Evolutionary conservation across 2,113 vertebrate genomes (phyloP).

Genomic region (Pelusios castaneus): DNA sequence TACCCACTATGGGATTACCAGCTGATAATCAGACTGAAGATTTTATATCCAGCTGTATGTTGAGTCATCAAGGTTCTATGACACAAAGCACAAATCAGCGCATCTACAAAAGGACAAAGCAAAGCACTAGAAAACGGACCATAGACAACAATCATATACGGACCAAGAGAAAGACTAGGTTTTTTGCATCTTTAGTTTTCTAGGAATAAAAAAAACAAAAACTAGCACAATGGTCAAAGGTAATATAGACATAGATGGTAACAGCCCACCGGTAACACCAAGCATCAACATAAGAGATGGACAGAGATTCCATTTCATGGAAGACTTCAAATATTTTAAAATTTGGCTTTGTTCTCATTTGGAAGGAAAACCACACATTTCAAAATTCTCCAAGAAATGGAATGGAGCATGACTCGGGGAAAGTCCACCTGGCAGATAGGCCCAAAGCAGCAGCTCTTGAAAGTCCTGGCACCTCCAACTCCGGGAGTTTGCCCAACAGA

Average conservation of each 20-base stretch:
- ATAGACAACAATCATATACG: not conserved
- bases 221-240: not conserved
- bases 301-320: not conserved
- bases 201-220: not conserved
- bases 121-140: not conserved
- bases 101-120: not conserved
- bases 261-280: not conserved
- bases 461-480: not conserved
- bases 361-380: not conserved
- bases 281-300: not conserved
- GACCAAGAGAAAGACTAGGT: not conserved
- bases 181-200: not conserved
- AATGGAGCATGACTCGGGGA: not conserved
- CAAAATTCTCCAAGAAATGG: not conserved
- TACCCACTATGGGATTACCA: conserved; percentile 26
- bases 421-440: not conserved
- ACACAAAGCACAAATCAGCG: not conserved
- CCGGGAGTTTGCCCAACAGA: not conserved
- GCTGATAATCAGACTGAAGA: not conserved
- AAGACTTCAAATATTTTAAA: not conserved
- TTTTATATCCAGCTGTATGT: not conserved
- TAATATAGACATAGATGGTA: not conserved
- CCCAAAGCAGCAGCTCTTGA: not conserved
- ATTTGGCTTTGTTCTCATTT: not conserved
- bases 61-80: not conserved